Evolutionary conservation across 2,113 vertebrate genomes (phyloP).

Genomic region (Paramormyrops kingsleyae): DNA sequence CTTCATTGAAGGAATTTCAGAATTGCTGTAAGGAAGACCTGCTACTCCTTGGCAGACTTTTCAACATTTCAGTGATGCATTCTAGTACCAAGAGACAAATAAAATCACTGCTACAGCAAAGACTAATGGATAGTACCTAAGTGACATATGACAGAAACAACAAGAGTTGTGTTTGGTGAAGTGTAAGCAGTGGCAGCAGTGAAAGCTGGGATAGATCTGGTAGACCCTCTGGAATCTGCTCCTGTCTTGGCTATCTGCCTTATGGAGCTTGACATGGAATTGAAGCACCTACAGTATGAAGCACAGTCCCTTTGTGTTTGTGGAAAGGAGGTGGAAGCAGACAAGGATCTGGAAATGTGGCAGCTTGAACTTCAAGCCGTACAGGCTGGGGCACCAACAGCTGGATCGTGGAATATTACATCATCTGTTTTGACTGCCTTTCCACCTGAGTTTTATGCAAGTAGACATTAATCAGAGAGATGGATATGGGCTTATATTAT

Average conservation of each 20-base stretch:
- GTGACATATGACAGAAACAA: not conserved
- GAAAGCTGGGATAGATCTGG: not conserved
- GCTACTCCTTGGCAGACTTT: not conserved
- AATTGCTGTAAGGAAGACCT: not conserved
- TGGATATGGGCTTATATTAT: not conserved
- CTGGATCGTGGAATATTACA: constrained; percentile 1
- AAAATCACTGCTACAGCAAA: not conserved
- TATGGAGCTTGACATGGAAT: not conserved
- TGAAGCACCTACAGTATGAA: not conserved
- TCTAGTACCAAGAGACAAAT: not conserved
- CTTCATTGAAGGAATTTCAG: not conserved
- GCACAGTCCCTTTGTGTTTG: not conserved
- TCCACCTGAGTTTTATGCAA: not conserved
- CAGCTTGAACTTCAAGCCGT: not conserved
- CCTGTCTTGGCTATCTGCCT: not conserved
- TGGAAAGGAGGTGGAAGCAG: not conserved
- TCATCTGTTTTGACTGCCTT: not conserved
- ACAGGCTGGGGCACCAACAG: not conserved
- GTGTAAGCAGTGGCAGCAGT: not conserved
- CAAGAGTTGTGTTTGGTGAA: not conserved
- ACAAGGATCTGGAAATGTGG: not conserved
- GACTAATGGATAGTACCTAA: not conserved
- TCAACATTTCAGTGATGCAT: not conserved
- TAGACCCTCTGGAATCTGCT: not conserved
- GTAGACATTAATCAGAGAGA: not conserved